phyloP scores from a whole-genome alignment of 2,888 invertebrate genomes.

The Monoplex corrugatus region DNA sequence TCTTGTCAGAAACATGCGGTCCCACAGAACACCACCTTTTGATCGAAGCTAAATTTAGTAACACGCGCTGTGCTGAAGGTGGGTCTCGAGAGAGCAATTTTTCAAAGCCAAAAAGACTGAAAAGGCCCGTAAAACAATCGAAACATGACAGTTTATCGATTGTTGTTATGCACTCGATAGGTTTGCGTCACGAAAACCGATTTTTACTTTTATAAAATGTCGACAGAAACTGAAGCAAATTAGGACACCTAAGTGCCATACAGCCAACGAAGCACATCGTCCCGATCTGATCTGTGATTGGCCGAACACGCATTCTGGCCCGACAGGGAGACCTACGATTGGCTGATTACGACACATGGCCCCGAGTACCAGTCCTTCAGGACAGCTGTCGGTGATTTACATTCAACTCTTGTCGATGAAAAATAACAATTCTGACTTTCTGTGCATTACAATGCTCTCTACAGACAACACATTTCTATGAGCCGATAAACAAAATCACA shows the following conservation, averaged over 20 bases:
- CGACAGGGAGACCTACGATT: slow-evolving; percentile 53
- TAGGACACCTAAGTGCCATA: slow-evolving; percentile 43
- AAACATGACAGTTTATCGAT: slow-evolving; percentile 45
- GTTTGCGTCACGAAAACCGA: slow-evolving; percentile 33
- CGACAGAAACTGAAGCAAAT: slow-evolving; percentile 50
- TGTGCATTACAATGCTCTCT: background rate
- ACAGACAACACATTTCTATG: background rate
- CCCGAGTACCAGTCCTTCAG: slow-evolving; percentile 20
- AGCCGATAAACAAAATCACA: slow-evolving; percentile 23
- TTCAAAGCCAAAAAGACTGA: slow-evolving; percentile 20
- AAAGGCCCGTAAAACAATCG: slow-evolving; percentile 21
- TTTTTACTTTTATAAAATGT: slow-evolving; percentile 49
- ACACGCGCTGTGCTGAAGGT: slow-evolving; percentile 60
- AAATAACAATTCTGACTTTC: slow-evolving; percentile 25
- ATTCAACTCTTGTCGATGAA: slow-evolving; percentile 23
- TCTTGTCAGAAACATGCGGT: slow-evolving; percentile 71
- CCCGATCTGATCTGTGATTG: slow-evolving; percentile 62
- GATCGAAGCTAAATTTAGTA: slow-evolving; percentile 62
- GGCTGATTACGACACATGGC: slow-evolving; percentile 47
- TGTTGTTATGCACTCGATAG: slow-evolving; percentile 49
- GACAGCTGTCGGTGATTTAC: slow-evolving; percentile 47
- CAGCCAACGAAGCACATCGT: slow-evolving; percentile 63
- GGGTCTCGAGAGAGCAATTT: slow-evolving; percentile 51
- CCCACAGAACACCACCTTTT: slow-evolving; percentile 61
- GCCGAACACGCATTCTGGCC: slow-evolving; percentile 54